phyloP scores from a whole-genome alignment of 2,113 vertebrate species.

The Hydropotes inermis region DNA sequence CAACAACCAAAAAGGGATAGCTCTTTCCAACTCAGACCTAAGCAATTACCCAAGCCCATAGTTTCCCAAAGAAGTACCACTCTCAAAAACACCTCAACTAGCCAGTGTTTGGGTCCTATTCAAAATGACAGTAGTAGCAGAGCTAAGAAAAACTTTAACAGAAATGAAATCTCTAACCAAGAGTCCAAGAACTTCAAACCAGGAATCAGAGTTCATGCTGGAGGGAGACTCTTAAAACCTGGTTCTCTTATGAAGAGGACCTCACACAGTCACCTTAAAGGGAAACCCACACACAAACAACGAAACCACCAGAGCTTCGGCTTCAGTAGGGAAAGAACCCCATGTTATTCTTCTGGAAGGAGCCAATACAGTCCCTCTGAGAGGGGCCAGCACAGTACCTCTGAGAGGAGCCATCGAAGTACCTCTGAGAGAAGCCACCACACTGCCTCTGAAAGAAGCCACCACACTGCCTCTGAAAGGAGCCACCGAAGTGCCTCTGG shows the following conservation, averaged over 20 bases:
- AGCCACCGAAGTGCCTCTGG: background rate
- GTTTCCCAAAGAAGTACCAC: background rate
- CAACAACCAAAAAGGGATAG: background rate
- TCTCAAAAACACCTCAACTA: background rate
- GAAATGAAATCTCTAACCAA: background rate
- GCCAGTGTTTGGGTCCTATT: background rate
- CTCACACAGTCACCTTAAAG: background rate
- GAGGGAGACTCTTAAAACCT: background rate
- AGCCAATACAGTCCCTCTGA: background rate
- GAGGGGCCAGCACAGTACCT: background rate
- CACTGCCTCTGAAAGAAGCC: background rate
- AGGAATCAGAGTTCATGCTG: background rate
- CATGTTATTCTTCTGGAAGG: background rate
- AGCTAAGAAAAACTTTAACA: background rate
- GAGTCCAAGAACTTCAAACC: background rate
- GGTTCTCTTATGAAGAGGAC: background rate
- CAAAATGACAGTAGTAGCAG: background rate
- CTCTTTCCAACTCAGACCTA: background rate
- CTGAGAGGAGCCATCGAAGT: background rate
- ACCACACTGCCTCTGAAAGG: fast-evolving
- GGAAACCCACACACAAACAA: background rate
- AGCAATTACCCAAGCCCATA: background rate
- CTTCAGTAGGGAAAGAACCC: background rate
- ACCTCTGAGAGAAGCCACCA: background rate
- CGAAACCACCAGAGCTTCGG: background rate